Evolutionary conservation across 2,888 invertebrate genomes (phyloP), one percentile per base, ranked within the genome.

Genomic region (Orthosia incerta): DNA sequence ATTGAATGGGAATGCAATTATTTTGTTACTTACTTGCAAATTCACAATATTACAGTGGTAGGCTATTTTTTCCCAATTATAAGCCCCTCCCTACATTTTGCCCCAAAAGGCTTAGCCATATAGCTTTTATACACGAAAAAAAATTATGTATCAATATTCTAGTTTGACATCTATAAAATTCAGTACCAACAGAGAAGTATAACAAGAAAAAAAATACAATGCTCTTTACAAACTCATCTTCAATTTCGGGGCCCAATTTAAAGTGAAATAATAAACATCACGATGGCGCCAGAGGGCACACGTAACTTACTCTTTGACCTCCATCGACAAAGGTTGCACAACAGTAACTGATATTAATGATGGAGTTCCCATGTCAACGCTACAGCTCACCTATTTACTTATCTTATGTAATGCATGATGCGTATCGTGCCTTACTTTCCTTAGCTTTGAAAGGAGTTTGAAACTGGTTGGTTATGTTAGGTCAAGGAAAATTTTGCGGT

Each of bases 221-320:
- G 50, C 63, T 26, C n/a, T 71, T 26, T 53, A 3, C 16, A n/a
- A 48, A 31, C 55, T 1, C 20, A 60, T 76, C 39, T 59, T 15
- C 11, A 39, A 65, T 61, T 77, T 76, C 11, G 64, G 39, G 18
- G 74, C 61, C 72, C 66, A 56, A 83, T 76, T 79, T 64, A 13
- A 76, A 78, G 63, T 76, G 61, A 74, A 77, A 83, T 79, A 78
- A 80, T 83, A 80, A 79, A 82, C 60, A 81, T 71, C 76, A 76
- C 74, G 75, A 74, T 79, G 75, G 64, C 83, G 78, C 87, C 78
- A 76, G 82, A 82, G 79, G 67, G 69, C 70, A 85, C 89, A 92
- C 91, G 92, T 92, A 92, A 93, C 90, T 79, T 89, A 89, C 86
- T 88, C 88, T 89, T 89, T 92, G 93, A 93, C 93, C 94, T 92